phyloP scores from a whole-genome alignment of 2,797 vertebrate species.

The Gastrophryne carolinensis region DNA sequence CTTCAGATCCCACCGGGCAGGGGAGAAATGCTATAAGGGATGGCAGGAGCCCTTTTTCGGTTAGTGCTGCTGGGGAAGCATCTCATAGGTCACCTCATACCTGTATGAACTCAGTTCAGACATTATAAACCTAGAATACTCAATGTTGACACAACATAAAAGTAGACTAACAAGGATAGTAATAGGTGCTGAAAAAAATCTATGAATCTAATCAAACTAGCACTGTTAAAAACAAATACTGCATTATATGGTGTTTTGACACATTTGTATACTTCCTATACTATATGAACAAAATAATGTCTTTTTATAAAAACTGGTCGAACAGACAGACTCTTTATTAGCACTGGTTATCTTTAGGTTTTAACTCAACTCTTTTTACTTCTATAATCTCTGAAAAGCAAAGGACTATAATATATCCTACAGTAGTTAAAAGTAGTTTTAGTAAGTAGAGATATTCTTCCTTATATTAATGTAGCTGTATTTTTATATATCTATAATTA shows the following conservation, averaged over 20 bases:
- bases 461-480: slow-evolving; percentile 15
- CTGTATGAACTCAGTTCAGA: no score
- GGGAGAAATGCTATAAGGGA: no score
- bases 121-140: no score
- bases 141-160: no score
- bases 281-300: background rate
- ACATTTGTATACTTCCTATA: slow-evolving; percentile 19
- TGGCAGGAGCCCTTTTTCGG: no score
- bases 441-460: slow-evolving; percentile 13
- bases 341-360: background rate
- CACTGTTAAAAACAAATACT: background rate
- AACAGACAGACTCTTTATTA: slow-evolving; percentile 4
- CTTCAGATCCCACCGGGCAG: no score
- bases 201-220: background rate
- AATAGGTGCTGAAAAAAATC: no score
- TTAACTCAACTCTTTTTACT: background rate
- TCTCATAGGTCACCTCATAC: no score
- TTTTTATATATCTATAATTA: slow-evolving; percentile 19
- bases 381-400: background rate
- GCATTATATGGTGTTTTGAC: background rate
- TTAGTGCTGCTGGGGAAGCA: no score
- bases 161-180: no score
- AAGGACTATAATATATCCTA: slow-evolving; percentile 14
- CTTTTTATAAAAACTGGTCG: slow-evolving; percentile 10
- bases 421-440: slow-evolving; percentile 16